These are phyloP conservation scores for Aurelia aurita complex sp. Pacific DNA, from an alignment of 30 jellyfish, hydroid and myxozoan genomes.

Conservation along the genomic window DNA sequence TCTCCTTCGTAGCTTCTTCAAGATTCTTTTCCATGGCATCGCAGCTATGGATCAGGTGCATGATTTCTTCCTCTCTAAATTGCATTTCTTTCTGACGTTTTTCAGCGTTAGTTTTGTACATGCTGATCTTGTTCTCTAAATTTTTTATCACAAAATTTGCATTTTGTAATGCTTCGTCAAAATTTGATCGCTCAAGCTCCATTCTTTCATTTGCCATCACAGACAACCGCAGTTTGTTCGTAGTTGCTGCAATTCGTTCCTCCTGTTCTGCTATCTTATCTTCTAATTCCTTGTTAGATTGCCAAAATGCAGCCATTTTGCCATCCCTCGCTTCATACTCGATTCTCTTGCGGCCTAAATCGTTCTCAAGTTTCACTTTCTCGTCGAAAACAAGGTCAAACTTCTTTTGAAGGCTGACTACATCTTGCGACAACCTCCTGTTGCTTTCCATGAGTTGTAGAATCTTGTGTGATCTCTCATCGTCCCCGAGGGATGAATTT, in stretches of 20 bases:
- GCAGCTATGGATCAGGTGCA: neutral
- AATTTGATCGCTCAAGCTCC: constrained; percentile 8
- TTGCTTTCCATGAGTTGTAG: constrained; percentile 14
- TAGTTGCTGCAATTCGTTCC: neutral
- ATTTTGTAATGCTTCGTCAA: constrained; percentile 9
- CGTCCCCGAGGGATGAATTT: neutral
- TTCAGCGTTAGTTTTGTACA: neutral
- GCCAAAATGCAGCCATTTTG: constrained; percentile 18
- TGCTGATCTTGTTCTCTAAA: constrained; percentile 5
- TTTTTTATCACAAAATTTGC: constrained; percentile 9
- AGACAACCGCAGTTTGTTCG: constrained; percentile 4
- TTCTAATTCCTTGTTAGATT: neutral
- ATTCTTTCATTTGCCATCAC: constrained; percentile 6
- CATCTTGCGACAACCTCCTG: constrained; percentile 1
- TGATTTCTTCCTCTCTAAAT: neutral
- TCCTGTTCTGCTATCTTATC: constrained; percentile 24
- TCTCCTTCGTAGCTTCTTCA: neutral
- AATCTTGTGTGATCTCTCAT: constrained; percentile 12
- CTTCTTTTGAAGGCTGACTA: neutral
- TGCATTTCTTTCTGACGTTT: constrained; percentile 2
- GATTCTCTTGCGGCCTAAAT: neutral
- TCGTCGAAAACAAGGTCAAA: neutral
- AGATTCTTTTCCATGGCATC: neutral
- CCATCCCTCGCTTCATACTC: constrained; percentile 3
- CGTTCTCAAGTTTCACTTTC: constrained; percentile 10